These are phyloP conservation scores for Nothoprocta perdicaria DNA, from an alignment of 2,113 vertebrate genomes.

Conservation along the genomic window DNA sequence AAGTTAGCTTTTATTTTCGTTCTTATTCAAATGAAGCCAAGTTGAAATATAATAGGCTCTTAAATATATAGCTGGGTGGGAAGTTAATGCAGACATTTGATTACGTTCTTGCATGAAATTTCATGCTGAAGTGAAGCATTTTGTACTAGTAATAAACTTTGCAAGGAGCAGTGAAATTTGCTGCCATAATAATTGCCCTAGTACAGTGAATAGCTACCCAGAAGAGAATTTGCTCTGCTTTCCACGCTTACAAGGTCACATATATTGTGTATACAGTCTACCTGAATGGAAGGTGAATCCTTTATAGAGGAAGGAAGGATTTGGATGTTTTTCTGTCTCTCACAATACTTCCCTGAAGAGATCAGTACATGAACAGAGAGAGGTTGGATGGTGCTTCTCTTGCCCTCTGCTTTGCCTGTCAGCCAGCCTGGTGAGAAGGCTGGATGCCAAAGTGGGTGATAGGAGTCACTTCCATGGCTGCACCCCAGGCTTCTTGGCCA, in stretches of 20 bases:
- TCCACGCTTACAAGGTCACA: not conserved
- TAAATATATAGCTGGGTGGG: not conserved
- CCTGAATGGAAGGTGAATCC: not conserved
- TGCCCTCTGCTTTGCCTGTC: not conserved
- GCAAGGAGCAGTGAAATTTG: not conserved
- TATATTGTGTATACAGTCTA: not conserved
- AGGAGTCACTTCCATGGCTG: not conserved
- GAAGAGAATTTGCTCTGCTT: not conserved
- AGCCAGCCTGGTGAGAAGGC: not conserved
- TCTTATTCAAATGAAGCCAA: not conserved
- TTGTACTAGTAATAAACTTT: not conserved
- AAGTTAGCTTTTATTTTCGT: not conserved
- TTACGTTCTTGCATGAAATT: fast-evolving
- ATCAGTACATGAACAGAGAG: not conserved
- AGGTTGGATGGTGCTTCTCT: fast-evolving
- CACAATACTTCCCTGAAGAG: fast-evolving
- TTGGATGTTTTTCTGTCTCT: not conserved
- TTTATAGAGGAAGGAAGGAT: fast-evolving
- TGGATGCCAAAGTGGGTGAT: fast-evolving
- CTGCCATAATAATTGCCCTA: not conserved
- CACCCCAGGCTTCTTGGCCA: fast-evolving
- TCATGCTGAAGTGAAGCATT: not conserved
- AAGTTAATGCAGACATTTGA: not conserved
- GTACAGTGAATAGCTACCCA: not conserved
- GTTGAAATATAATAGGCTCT: not conserved